Percentiles rank a stretch among this genome's conserved stretches.
phyloP scores from a whole-genome alignment of 2,797 vertebrate species.

The Poliocrania exsul region DNA sequence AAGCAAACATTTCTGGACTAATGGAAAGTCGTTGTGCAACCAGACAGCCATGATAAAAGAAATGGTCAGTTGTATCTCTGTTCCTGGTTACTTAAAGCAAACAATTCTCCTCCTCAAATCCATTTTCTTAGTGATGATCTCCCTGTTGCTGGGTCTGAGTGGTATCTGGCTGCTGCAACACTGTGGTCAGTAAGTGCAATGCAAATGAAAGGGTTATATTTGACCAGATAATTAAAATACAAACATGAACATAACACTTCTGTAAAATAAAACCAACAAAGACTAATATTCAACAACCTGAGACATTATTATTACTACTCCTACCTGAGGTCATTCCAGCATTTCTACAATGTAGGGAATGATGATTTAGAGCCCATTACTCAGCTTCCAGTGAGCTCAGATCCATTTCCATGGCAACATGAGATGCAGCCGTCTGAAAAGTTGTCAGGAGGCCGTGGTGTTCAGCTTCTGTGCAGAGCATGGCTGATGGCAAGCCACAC shows the following conservation, averaged over 20 bases:
- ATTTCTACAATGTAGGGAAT: background rate
- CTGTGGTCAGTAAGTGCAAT: background rate
- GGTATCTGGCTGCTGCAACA: background rate
- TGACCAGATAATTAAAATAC: background rate
- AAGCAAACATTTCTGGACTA: background rate
- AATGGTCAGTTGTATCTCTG: background rate
- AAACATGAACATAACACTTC: background rate
- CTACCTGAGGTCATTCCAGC: background rate
- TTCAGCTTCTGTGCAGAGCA: background rate
- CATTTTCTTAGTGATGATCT: background rate
- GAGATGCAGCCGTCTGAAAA: background rate
- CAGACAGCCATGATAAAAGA: background rate
- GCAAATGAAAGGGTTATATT: background rate
- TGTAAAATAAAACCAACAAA: background rate
- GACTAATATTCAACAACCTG: background rate
- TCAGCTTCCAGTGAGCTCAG: background rate
- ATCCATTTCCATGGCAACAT: conserved; percentile 17
- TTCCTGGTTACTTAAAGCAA: background rate
- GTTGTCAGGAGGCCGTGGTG: background rate
- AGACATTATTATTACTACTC: background rate
- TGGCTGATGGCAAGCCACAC: background rate
- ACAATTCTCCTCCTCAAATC: background rate
- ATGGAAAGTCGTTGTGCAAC: background rate
- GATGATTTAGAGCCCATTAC: background rate
- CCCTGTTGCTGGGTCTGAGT: background rate